Evolutionary conservation across 1,140 invertebrate genomes (phyloP).

Genomic region (Penaeus chinensis): DNA sequence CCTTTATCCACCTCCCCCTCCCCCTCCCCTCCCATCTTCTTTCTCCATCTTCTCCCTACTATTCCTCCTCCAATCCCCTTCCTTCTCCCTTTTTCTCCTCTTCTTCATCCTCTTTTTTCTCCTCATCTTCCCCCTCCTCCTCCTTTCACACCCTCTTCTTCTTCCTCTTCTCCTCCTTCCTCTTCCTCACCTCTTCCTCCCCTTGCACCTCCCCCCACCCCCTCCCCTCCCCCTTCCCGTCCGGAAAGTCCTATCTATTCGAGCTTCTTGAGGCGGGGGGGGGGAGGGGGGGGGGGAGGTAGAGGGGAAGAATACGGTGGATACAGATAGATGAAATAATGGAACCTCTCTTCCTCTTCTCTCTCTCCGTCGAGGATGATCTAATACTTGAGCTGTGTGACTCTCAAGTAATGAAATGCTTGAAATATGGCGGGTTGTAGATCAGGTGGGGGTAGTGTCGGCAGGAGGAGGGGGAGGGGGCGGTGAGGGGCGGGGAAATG

Average conservation of each 20-base stretch:
- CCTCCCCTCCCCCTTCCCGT: neutral
- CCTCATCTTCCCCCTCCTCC: neutral
- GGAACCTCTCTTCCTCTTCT: too few species aligned
- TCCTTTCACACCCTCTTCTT: neutral
- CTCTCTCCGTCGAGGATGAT: too few species aligned
- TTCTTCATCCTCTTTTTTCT: neutral
- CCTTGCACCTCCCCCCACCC: neutral
- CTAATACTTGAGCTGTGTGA: too few species aligned
- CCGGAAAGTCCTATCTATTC: neutral
- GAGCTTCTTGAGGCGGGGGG: neutral
- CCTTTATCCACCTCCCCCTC: neutral
- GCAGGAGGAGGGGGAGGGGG: neutral
- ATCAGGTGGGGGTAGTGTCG: neutral
- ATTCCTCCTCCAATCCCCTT: neutral
- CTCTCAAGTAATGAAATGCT: too few species aligned
- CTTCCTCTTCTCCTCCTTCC: neutral
- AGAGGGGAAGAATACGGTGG: neutral
- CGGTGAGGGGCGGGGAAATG: neutral
- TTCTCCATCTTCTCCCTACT: neutral
- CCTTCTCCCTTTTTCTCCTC: neutral
- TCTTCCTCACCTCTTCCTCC: neutral
- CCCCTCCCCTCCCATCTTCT: neutral
- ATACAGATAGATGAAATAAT: neutral
- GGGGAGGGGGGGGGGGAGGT: neutral
- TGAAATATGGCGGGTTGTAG: too few species aligned